phyloP scores from a whole-genome alignment of 2,888 invertebrate species.

The Galerucella pusilla region DNA sequence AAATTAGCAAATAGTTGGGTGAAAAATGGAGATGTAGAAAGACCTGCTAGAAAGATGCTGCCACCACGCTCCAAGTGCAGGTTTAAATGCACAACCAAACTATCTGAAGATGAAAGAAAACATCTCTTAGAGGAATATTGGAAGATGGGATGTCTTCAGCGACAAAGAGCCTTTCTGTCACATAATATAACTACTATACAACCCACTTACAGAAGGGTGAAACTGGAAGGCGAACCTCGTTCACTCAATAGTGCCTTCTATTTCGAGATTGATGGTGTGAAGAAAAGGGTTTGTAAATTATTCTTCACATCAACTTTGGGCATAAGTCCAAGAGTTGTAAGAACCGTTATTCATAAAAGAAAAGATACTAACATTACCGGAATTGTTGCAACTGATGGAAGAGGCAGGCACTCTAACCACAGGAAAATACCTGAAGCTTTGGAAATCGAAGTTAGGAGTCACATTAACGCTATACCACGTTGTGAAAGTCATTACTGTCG shows the following conservation, averaged over 20 bases:
- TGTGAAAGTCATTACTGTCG: conserved; percentile 52
- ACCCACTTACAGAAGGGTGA: conserved; percentile 14
- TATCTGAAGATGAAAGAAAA: conserved; percentile 14
- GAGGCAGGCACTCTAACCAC: conserved; percentile 23
- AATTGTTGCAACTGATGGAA: conserved; percentile 11
- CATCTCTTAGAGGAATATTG: conserved; percentile 13
- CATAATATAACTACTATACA: conserved; percentile 1
- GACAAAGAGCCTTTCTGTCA: not conserved
- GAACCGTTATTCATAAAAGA: conserved; percentile 13
- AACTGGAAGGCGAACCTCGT: conserved; percentile 4
- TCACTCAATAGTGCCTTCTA: conserved; percentile 14
- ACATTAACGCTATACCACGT: conserved; percentile 51
- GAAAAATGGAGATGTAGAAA: not conserved
- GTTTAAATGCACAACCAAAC: conserved; percentile 16
- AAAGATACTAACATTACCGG: not conserved
- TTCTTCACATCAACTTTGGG: conserved; percentile 22
- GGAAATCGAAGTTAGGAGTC: conserved; percentile 45
- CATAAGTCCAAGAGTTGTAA: conserved; percentile 10
- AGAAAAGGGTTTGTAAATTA: conserved; percentile 18
- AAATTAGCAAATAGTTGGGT: not conserved
- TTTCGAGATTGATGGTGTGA: not conserved
- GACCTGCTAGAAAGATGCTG: not conserved
- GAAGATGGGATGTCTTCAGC: conserved; percentile 9
- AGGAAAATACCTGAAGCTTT: conserved; percentile 2
- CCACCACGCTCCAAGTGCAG: conserved; percentile 9